These are phyloP conservation scores for Polyommatus icarus DNA, from an alignment of 2,888 invertebrate genomes.

Conservation along the genomic window DNA sequence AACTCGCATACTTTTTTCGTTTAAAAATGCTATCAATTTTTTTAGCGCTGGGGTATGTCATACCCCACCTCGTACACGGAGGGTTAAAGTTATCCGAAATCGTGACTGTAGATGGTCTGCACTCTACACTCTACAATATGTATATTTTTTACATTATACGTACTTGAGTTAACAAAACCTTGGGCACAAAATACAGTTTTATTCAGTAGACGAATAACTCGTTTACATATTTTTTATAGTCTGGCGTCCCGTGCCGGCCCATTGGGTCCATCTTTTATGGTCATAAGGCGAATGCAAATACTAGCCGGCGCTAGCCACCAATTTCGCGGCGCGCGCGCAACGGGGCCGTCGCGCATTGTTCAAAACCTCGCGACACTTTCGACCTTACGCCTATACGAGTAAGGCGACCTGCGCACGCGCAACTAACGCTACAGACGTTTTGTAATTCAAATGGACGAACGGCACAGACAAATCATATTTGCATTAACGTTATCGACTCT, in stretches of 20 bases:
- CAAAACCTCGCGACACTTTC: not conserved
- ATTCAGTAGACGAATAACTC: not conserved
- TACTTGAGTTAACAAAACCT: not conserved
- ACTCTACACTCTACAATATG: no score
- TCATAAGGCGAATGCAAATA: constrained; percentile 3
- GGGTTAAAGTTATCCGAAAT: no score
- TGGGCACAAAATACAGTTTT: not conserved
- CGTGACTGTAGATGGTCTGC: no score
- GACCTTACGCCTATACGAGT: not conserved
- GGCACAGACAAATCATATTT: constrained; percentile 47
- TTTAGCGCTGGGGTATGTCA: no score
- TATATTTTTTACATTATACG: not conserved
- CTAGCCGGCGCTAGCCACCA: constrained; percentile 18
- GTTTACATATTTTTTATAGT: not conserved
- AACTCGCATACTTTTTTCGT: no score
- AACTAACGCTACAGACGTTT: constrained; percentile 57
- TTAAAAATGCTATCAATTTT: no score
- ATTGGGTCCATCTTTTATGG: not conserved
- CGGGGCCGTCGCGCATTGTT: not conserved
- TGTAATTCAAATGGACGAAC: constrained; percentile 65
- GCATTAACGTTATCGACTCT: constrained; percentile 35
- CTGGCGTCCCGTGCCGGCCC: not conserved
- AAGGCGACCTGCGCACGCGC: constrained; percentile 45
- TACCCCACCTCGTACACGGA: no score
- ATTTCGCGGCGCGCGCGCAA: constrained; percentile 4